phyloP scores from a whole-genome alignment of 1,140 invertebrate genomes.

The Saccostrea cuccullata region DNA sequence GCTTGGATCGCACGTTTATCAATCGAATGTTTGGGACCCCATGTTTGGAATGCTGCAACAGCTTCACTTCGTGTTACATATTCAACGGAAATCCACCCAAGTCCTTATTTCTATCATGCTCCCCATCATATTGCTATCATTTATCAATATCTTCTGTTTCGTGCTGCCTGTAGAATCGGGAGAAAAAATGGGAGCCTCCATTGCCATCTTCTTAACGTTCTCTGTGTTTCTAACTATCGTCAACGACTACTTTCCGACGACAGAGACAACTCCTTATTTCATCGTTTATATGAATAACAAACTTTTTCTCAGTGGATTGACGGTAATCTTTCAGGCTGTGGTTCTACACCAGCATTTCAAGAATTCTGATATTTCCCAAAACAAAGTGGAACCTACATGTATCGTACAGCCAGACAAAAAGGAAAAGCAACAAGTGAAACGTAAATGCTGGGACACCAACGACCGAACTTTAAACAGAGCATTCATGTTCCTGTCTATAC shows the following conservation, averaged over 20 bases:
- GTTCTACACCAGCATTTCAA: background rate
- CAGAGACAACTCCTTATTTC: background rate
- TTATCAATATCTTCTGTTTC: constrained; percentile 51
- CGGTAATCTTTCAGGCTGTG: background rate
- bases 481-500: background rate
- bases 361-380: background rate
- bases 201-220: constrained; percentile 55
- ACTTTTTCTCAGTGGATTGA: background rate
- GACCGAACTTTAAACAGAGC: background rate
- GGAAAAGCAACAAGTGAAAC: background rate
- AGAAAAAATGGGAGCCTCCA: constrained; percentile 51
- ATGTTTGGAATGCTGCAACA: background rate
- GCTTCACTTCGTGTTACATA: background rate
- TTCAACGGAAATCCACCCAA: background rate
- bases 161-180: constrained; percentile 52
- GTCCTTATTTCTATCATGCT: constrained; percentile 44
- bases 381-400: background rate
- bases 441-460: too few relatives aligned
- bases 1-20: background rate
- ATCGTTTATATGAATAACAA: background rate
- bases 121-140: constrained; percentile 46
- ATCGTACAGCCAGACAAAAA: background rate
- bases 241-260: constrained; percentile 48
- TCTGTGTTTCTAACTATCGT: constrained; percentile 55
- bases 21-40: too few relatives aligned